Evolutionary conservation across 1,140 invertebrate genomes (phyloP), one percentile per base, ranked within the genome.

Genomic region (Bombus confusus): DNA sequence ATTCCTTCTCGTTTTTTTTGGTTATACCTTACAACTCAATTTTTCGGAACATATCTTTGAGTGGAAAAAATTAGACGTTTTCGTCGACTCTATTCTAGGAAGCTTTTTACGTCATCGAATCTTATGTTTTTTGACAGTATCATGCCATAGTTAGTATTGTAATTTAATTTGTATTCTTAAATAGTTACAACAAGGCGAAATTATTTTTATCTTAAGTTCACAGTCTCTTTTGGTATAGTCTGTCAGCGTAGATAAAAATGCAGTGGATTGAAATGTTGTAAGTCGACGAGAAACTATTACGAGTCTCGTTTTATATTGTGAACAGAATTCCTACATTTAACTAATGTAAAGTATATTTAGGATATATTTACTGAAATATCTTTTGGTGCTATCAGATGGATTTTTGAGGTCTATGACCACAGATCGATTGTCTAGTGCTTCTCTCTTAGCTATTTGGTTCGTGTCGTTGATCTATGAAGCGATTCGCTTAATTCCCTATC

Each of bases 391-490:
- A 68, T 39, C 72, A 79, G 39, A 59, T n/a, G 39, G 52, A 79
- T 59, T 62, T 84, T 79, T 64, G 74, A 84, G 76, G 83, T 84
- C 83, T 84, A 62, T 68, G 76, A 79, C 83, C 76, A 76, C 76
- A 64, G 39, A 72, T 84, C 76, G 76, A 84, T 84, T 66, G 66
- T 79, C 62, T 43, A 71, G 43, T 71, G 52, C 34, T 72, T 28
- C 66, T 34, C 66, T 41, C 34, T 25, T 72, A 52, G 4, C 47
- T 76, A 41, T 72, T 79, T 39, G 76, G 28, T 62, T 39, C 66
- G 72, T 69, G 47, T 64, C 62, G 28, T 62, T 57, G 76, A 84
- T 79, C 43, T 22, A 76, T 31, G 34, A 28, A 75, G n/a, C 59
- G 41, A 52, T 77, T 77, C 43, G 59, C 28, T 57, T 31, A 66